Conservation (phyloP, 2,888 invertebrate genomes). For the Nemapogon koenigi region DNA sequence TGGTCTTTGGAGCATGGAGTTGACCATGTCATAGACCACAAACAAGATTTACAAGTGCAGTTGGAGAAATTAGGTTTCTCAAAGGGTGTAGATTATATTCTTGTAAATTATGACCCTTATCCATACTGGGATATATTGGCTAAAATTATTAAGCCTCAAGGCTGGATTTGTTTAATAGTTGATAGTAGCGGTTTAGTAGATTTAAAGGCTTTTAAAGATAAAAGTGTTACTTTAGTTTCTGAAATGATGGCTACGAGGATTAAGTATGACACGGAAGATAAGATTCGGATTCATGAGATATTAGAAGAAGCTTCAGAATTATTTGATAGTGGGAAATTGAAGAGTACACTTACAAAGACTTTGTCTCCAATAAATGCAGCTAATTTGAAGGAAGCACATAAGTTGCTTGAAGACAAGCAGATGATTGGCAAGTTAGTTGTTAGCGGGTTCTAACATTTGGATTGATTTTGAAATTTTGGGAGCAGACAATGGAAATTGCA, state of each 20-base stretch:
- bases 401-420: constrained; percentile 34
- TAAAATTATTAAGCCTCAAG: constrained; percentile 43
- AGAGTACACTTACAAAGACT: constrained; percentile 36
- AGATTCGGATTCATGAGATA: constrained; percentile 35
- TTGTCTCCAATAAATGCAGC: constrained; percentile 45
- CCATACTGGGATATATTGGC: constrained; percentile 48
- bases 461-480: too few species aligned
- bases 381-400: constrained; percentile 43
- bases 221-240: constrained; percentile 41
- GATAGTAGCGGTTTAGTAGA: constrained; percentile 42
- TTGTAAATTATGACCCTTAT: constrained; percentile 47
- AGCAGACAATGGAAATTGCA: too few species aligned
- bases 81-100: constrained; percentile 41
- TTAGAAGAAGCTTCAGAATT: constrained; percentile 32
- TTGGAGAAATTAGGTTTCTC: constrained; percentile 32
- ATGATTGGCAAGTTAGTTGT: constrained; percentile 46
- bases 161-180: constrained; percentile 44
- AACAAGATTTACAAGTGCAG: constrained; percentile 34
- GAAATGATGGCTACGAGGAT: constrained; percentile 46
- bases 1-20: constrained; percentile 36
- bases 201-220: constrained; percentile 36
- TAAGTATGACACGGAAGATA: constrained; percentile 45
- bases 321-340: constrained; percentile 35
- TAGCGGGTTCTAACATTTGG: constrained; percentile 27
- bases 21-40: constrained; percentile 41